Evolutionary conservation across 2,113 vertebrate genomes (phyloP).

Genomic region (Nanorana parkeri): DNA sequence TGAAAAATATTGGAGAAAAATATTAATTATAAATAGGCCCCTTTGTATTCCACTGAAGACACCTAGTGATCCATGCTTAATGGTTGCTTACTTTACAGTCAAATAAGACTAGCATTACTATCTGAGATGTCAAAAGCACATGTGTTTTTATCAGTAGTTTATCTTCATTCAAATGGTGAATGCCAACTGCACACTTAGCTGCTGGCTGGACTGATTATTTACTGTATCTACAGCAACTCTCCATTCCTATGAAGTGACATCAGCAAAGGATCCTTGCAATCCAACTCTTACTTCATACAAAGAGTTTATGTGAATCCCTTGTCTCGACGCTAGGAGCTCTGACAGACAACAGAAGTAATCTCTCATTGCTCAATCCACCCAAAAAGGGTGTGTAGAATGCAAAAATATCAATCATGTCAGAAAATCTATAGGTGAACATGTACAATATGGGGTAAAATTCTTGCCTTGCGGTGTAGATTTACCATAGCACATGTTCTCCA

Average conservation of each 20-base stretch:
- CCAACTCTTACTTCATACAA: constrained; percentile 64
- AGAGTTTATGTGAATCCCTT: constrained; percentile 60
- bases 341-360: constrained; percentile 60
- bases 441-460: too few species aligned
- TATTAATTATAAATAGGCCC: too few species aligned
- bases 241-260: constrained; percentile 74
- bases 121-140: constrained; percentile 25
- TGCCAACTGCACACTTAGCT: constrained; percentile 68
- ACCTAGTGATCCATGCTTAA: not conserved
- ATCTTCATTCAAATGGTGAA: constrained; percentile 65
- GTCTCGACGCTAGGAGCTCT: constrained; percentile 64
- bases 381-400: not conserved
- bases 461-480: too few species aligned
- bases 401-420: too few species aligned
- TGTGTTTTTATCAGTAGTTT: constrained; percentile 30
- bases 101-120: not conserved
- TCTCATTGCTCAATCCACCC: constrained; percentile 15
- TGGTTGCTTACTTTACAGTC: not conserved
- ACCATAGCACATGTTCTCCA: too few species aligned
- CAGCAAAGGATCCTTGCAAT: constrained; percentile 63
- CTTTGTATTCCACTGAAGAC: too few species aligned
- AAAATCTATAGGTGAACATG: too few species aligned
- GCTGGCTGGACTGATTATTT: constrained; percentile 71
- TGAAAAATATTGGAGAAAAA: too few species aligned
- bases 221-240: constrained; percentile 65